A percentile compares a stretch with the other conserved stretches of the same genome.
Evolutionary conservation across 2,113 vertebrate genomes (phyloP).

Genomic region (Plectropomus leopardus): DNA sequence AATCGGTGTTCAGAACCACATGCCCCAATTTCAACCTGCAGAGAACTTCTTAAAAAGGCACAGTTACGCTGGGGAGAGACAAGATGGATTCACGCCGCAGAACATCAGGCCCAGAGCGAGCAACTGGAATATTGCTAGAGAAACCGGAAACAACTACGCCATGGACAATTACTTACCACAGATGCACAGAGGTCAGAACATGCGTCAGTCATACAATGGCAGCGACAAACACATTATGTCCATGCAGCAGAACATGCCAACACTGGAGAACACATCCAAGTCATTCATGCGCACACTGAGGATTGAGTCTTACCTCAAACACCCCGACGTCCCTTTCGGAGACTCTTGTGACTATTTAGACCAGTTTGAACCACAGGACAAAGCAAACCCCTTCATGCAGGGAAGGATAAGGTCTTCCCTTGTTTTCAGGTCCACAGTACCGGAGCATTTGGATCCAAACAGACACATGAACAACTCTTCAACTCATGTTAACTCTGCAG

Average conservation of each 20-base stretch:
- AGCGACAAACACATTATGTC: slow-evolving; percentile 89
- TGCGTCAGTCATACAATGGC: slow-evolving; percentile 90
- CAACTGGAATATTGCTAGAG: slow-evolving; percentile 89
- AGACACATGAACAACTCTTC: slow-evolving; percentile 86
- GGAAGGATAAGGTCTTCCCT: slow-evolving; percentile 91
- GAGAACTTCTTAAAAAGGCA: slow-evolving; percentile 93
- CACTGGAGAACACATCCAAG: slow-evolving; percentile 90
- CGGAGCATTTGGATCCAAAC: slow-evolving; percentile 90
- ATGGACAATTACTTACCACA: slow-evolving; percentile 84
- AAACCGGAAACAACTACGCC: slow-evolving; percentile 78
- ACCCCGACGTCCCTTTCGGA: slow-evolving; percentile 81
- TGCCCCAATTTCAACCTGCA: slow-evolving; percentile 83
- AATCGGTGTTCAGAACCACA: slow-evolving; percentile 79
- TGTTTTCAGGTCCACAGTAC: slow-evolving; percentile 89
- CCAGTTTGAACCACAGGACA: slow-evolving; percentile 86
- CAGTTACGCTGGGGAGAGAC: slow-evolving; percentile 94
- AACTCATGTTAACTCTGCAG: slow-evolving; percentile 79
- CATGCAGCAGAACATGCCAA: slow-evolving; percentile 92
- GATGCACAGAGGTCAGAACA: slow-evolving; percentile 85
- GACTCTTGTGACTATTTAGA: slow-evolving; percentile 85
- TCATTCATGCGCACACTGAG: slow-evolving; percentile 92
- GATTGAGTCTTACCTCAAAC: slow-evolving; percentile 94
- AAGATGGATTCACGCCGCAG: slow-evolving; percentile 85
- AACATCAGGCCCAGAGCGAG: slow-evolving; percentile 83
- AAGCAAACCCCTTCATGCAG: slow-evolving; percentile 83